These are phyloP conservation scores for Daubentonia madagascariensis DNA, from an alignment of 2,113 vertebrate genomes.

Conservation along the genomic window DNA sequence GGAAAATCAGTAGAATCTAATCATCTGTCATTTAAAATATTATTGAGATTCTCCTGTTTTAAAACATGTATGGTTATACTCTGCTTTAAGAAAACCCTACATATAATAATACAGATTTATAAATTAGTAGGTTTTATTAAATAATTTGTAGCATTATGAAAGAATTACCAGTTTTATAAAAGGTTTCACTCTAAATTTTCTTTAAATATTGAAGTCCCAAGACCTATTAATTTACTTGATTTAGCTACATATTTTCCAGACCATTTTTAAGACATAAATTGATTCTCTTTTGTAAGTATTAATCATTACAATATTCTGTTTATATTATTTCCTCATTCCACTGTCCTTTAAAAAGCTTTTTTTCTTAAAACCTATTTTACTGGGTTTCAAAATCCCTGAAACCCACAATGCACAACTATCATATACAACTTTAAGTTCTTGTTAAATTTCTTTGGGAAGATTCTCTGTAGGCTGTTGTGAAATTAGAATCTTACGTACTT, in stretches of 20 bases:
- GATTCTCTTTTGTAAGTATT: not conserved
- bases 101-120: not conserved
- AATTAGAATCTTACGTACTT: not conserved
- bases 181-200: not conserved
- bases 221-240: not conserved
- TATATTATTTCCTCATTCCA: not conserved
- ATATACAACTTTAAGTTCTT: not conserved
- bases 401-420: not conserved
- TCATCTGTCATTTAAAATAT: not conserved
- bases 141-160: not conserved
- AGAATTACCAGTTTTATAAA: not conserved
- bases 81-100: not conserved
- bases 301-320: not conserved
- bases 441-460: not conserved
- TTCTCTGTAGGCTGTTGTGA: not conserved
- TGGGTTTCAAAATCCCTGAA: not conserved
- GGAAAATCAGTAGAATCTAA: not conserved
- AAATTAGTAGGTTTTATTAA: not conserved
- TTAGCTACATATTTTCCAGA: not conserved
- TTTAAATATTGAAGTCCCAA: not conserved
- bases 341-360: not conserved
- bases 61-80: not conserved
- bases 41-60: not conserved
- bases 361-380: not conserved
- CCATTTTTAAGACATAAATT: not conserved